phyloP scores from a whole-genome alignment of 2,113 vertebrate genomes.

The Morone chrysops region DNA sequence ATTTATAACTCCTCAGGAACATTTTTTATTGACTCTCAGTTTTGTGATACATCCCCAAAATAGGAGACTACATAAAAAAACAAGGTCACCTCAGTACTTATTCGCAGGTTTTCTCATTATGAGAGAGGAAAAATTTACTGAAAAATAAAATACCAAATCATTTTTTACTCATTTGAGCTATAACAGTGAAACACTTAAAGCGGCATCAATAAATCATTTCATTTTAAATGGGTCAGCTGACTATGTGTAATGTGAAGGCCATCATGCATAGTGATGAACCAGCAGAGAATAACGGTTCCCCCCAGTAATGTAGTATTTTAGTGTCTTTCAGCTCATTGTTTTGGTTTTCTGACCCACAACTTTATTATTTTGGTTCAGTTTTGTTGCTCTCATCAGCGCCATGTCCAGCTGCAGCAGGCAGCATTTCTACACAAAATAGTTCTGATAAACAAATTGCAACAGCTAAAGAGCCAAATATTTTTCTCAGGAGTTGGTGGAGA shows the following conservation, averaged over 20 bases:
- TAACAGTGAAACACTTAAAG: neutral
- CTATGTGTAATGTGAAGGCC: neutral
- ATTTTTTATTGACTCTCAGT: constrained; percentile 19
- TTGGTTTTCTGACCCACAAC: neutral
- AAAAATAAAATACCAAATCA: neutral
- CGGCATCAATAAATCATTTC: neutral
- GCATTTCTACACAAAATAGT: no score
- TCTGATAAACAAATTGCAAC: neutral
- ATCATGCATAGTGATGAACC: neutral
- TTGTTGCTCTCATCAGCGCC: neutral
- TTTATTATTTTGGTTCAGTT: neutral
- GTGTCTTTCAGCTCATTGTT: neutral
- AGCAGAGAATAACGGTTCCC: neutral
- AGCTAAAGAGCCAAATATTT: neutral
- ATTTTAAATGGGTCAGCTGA: neutral
- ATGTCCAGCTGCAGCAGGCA: neutral
- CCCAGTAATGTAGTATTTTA: neutral
- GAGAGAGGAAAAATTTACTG: no score
- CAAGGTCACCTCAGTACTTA: neutral
- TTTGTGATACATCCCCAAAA: constrained; percentile 9
- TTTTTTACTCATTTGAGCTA: neutral
- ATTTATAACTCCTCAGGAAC: constrained; percentile 20
- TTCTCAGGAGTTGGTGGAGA: no score
- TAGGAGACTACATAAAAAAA: neutral
- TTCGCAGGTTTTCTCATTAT: neutral